These are phyloP conservation scores for Physeter macrocephalus DNA, from an alignment of 2,113 vertebrate species.

Conservation along the genomic window DNA sequence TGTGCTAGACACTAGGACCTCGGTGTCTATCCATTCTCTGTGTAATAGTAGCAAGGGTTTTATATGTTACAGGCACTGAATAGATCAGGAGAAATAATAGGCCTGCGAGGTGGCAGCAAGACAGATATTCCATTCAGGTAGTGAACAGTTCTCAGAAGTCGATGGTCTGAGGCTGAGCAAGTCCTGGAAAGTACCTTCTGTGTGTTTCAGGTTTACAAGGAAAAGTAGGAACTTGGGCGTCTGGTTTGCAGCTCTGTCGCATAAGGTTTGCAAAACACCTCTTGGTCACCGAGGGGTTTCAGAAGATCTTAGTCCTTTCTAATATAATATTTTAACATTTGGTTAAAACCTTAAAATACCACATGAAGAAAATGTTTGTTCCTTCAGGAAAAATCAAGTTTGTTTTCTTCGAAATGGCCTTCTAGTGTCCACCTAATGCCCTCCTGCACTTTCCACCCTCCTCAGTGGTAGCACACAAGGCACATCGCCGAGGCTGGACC, in stretches of 20 bases:
- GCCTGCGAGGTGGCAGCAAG: too few relatives aligned
- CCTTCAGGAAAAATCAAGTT: background rate
- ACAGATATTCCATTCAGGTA: background rate
- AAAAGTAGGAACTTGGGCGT: too few relatives aligned
- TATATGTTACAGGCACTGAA: background rate
- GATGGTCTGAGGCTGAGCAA: background rate
- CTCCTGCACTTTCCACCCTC: background rate
- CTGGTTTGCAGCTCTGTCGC: background rate
- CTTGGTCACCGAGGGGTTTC: background rate
- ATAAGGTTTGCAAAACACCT: background rate
- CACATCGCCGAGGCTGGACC: fast-evolving
- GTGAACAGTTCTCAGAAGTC: background rate
- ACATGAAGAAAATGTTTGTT: background rate
- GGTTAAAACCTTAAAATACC: background rate
- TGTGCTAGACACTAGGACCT: background rate
- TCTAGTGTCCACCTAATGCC: too few relatives aligned
- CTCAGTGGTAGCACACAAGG: fast-evolving
- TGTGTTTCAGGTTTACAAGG: background rate
- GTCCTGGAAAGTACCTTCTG: background rate
- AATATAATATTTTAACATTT: background rate
- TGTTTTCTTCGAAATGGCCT: background rate
- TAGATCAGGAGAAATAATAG: background rate
- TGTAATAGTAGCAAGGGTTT: background rate
- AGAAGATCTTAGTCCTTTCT: background rate
- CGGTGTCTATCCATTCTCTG: background rate